A percentile compares a stretch with the other conserved stretches of the same genome.
phyloP scores from a whole-genome alignment of 2,888 invertebrate genomes.

The Drosophila colorata region DNA sequence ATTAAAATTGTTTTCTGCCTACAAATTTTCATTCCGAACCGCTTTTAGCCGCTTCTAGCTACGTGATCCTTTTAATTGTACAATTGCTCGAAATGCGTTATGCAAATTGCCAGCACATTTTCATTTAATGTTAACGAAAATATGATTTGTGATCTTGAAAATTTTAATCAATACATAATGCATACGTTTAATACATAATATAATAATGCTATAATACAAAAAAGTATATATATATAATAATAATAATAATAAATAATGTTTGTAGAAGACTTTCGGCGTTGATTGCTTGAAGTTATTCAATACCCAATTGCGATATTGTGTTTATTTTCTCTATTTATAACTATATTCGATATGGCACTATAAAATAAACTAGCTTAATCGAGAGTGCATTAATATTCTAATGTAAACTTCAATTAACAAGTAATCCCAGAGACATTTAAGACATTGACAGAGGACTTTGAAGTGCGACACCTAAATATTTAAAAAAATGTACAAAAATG shows the following conservation, averaged over 20 bases:
- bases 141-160: slow-evolving; percentile 79
- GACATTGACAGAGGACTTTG: no score
- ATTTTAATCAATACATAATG: slow-evolving; percentile 69
- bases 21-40: background rate
- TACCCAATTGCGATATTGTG: slow-evolving; percentile 22
- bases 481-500: no score
- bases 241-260: slow-evolving; percentile 57
- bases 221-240: slow-evolving; percentile 45
- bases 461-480: no score
- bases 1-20: slow-evolving; percentile 2
- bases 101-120: slow-evolving; percentile 49
- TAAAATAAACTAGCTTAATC: background rate
- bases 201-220: slow-evolving; percentile 55
- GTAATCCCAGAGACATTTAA: background rate
- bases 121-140: slow-evolving; percentile 59
- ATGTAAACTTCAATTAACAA: no score
- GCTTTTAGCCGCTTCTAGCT: slow-evolving; percentile 11
- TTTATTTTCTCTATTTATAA: slow-evolving; percentile 9
- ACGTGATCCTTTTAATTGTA: slow-evolving; percentile 28
- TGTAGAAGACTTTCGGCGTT: slow-evolving; percentile 65
- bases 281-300: slow-evolving; percentile 72
- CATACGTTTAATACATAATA: slow-evolving; percentile 71
- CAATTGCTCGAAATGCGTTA: slow-evolving; percentile 31
- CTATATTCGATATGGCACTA: background rate
- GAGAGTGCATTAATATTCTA: no score